Conservation (phyloP, 2,113 vertebrate species). For the Actenoides lindsayi region DNA sequence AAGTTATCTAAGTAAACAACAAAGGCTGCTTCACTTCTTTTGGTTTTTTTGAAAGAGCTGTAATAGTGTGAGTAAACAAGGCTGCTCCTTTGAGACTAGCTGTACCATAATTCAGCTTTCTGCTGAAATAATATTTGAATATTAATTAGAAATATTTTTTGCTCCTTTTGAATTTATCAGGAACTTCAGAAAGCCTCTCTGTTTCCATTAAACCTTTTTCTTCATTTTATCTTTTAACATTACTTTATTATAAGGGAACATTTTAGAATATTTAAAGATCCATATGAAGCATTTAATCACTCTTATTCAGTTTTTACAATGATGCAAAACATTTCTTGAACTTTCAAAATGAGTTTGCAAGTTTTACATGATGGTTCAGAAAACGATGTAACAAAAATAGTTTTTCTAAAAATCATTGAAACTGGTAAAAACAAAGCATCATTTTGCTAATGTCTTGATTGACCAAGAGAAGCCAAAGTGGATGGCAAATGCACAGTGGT, state of each 20-base stretch:
- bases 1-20: not conserved
- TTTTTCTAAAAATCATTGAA: not conserved
- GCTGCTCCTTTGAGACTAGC: not conserved
- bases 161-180: not conserved
- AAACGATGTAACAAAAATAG: not conserved
- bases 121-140: conserved; percentile 14
- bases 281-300: not conserved
- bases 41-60: not conserved
- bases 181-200: not conserved
- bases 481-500: not conserved
- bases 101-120: not conserved
- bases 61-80: not conserved
- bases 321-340: not conserved
- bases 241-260: not conserved
- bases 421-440: not conserved
- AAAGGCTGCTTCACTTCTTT: not conserved
- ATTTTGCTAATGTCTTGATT: not conserved
- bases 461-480: not conserved
- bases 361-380: not conserved
- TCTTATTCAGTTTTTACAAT: not conserved
- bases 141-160: conserved; percentile 13
- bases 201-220: not conserved
- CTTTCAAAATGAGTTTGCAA: not conserved
- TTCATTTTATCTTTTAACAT: conserved; percentile 7
- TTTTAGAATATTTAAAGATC: not conserved